These are phyloP conservation scores for Dasyurus viverrinus DNA, from an alignment of 2,113 vertebrate species.

Conservation along the genomic window DNA sequence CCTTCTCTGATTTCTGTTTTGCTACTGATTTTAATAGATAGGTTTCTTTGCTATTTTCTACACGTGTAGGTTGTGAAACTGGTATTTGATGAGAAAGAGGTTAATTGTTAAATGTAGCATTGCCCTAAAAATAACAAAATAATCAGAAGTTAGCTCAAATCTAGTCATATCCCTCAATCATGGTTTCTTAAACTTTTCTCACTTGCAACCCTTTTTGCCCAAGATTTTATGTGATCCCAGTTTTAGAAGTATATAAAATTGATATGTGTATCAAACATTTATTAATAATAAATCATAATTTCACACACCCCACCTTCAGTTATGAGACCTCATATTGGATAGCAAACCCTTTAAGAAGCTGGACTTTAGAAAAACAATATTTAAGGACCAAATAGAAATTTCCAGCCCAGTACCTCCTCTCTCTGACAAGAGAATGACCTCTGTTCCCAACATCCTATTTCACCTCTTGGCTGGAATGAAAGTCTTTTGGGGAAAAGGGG, in stretches of 20 bases:
- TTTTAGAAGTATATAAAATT: too few relatives aligned
- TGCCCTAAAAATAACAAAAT: neutral
- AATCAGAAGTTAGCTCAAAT: neutral
- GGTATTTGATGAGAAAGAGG: neutral
- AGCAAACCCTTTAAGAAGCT: too few relatives aligned
- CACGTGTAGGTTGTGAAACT: neutral
- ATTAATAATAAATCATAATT: too few relatives aligned
- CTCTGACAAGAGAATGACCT: neutral
- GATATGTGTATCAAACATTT: too few relatives aligned
- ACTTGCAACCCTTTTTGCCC: too few relatives aligned
- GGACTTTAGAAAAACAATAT: neutral
- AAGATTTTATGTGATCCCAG: too few relatives aligned
- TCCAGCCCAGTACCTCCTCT: neutral
- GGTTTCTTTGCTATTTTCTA: neutral
- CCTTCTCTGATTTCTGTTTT: neutral
- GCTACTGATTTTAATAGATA: neutral
- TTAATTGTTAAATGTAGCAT: neutral
- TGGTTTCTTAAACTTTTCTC: too few relatives aligned
- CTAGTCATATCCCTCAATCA: neutral
- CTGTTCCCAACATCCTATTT: neutral
- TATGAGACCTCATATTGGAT: too few relatives aligned
- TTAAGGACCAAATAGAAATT: neutral
- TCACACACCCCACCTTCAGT: too few relatives aligned
- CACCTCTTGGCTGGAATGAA: neutral
- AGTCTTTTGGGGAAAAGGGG: neutral